Conservation (phyloP, 2,113 vertebrate genomes). For the Rhagologus leucostigma region DNA sequence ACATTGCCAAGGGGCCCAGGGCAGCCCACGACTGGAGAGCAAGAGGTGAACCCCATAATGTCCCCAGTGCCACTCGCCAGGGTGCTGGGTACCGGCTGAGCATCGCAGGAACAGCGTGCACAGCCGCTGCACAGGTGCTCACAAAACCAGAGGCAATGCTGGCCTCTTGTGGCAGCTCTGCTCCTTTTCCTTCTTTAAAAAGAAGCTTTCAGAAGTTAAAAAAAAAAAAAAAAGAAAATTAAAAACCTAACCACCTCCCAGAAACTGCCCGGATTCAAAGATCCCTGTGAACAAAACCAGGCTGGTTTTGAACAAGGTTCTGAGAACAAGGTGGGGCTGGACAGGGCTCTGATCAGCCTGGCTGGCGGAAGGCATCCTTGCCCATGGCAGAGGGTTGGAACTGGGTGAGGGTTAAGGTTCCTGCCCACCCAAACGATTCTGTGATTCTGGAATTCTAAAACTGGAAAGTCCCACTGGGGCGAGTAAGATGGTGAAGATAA, state of each 20-base stretch:
- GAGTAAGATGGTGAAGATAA: fast-evolving
- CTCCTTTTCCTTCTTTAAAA: fast-evolving
- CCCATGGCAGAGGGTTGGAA: neutral
- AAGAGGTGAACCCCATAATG: fast-evolving
- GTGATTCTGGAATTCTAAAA: neutral
- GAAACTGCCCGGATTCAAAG: neutral
- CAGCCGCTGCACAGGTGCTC: neutral
- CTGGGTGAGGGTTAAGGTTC: neutral
- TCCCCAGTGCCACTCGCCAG: neutral
- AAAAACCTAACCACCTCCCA: neutral
- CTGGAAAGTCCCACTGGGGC: neutral
- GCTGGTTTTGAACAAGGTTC: neutral
- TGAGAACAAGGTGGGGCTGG: neutral
- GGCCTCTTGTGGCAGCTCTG: slow-evolving; percentile 26
- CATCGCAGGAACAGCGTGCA: fast-evolving
- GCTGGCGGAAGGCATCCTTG: neutral
- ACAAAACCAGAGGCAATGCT: neutral
- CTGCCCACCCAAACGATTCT: neutral
- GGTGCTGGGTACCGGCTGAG: neutral
- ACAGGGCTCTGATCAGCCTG: neutral
- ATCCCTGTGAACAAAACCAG: fast-evolving
- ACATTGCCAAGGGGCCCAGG: neutral
- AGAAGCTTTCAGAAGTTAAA: neutral
- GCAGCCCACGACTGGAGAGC: neutral
- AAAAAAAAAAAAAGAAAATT: neutral